These are phyloP conservation scores for Bilobella aurantiaca DNA, from an alignment of 1,140 invertebrate species.

Conservation along the genomic window DNA sequence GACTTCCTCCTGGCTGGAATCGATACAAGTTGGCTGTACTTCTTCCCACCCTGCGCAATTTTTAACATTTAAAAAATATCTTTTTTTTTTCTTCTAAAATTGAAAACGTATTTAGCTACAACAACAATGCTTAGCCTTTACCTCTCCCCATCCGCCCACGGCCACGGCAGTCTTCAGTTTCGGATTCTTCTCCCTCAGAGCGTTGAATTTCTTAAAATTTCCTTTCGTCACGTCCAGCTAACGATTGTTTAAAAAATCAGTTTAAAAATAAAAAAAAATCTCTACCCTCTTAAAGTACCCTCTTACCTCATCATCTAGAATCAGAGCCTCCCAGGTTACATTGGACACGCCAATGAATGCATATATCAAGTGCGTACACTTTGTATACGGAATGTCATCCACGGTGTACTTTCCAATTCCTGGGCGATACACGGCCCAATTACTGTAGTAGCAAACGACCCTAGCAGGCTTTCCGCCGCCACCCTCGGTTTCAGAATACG, in stretches of 20 bases:
- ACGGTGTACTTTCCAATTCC: slow-evolving; percentile 38
- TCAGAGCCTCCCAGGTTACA: slow-evolving; percentile 39
- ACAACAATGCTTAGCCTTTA: not conserved
- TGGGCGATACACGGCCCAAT: slow-evolving; percentile 39
- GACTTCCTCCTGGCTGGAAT: slow-evolving; percentile 28
- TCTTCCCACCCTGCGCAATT: slow-evolving; percentile 27
- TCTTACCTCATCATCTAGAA: slow-evolving; percentile 38
- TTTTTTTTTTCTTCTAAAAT: not conserved
- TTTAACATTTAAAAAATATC: not conserved
- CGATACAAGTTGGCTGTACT: slow-evolving; percentile 40
- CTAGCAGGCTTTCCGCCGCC: slow-evolving; percentile 42
- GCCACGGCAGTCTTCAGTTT: slow-evolving; percentile 65
- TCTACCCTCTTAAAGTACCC: not conserved
- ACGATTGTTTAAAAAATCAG: slow-evolving; percentile 30
- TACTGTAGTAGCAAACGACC: slow-evolving; percentile 72
- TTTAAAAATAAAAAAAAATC: not conserved
- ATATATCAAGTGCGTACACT: slow-evolving; percentile 42
- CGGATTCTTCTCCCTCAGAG: slow-evolving; percentile 58
- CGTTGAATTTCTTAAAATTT: slow-evolving; percentile 73
- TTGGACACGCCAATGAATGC: slow-evolving; percentile 40
- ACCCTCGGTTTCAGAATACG: not conserved
- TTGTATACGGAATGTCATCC: slow-evolving; percentile 39
- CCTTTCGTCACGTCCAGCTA: slow-evolving; percentile 61
- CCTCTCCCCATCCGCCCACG: slow-evolving; percentile 41
- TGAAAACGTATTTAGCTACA: no score